These are phyloP conservation scores for Poeciliopsis occidentalis DNA, from an alignment of 2,113 vertebrate genomes.

Conservation along the genomic window DNA sequence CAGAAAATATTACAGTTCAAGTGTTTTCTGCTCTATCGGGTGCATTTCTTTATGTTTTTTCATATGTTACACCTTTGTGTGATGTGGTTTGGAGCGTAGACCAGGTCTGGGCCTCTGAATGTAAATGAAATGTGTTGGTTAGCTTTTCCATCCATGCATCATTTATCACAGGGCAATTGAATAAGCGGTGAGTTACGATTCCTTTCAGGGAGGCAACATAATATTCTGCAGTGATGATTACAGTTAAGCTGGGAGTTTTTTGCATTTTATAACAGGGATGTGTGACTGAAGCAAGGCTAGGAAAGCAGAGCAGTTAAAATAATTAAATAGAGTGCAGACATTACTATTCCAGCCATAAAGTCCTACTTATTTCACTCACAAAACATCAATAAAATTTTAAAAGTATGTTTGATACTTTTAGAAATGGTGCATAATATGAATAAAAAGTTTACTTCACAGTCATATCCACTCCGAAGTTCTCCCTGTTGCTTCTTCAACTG, in stretches of 20 bases:
- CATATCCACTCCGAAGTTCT: no score
- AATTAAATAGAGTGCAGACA: constrained; percentile 6
- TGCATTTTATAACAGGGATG: constrained; percentile 29
- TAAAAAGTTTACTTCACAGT: no score
- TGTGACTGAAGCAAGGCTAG: neutral
- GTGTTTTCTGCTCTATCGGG: neutral
- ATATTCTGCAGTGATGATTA: constrained; percentile 21
- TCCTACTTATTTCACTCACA: neutral
- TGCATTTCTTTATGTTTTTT: neutral
- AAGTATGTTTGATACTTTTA: neutral
- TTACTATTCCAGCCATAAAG: constrained; percentile 3
- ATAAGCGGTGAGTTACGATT: constrained; percentile 16
- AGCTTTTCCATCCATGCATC: constrained; percentile 28
- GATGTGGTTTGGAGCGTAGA: constrained; percentile 1
- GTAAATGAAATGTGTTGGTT: constrained; percentile 24
- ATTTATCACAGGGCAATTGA: constrained; percentile 34
- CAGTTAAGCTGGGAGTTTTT: constrained; percentile 23
- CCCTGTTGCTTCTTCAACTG: no score
- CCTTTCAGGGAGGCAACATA: constrained; percentile 19
- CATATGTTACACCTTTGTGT: neutral
- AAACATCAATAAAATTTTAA: neutral
- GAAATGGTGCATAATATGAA: neutral
- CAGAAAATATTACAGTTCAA: neutral
- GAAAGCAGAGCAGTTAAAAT: constrained; percentile 3
- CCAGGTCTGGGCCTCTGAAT: constrained; percentile 5